Evolutionary conservation across 37 sponge, comb jelly and placozoan species (phyloP), one percentile per base, ranked within the genome.

Genomic region (Halichondria panicea): DNA sequence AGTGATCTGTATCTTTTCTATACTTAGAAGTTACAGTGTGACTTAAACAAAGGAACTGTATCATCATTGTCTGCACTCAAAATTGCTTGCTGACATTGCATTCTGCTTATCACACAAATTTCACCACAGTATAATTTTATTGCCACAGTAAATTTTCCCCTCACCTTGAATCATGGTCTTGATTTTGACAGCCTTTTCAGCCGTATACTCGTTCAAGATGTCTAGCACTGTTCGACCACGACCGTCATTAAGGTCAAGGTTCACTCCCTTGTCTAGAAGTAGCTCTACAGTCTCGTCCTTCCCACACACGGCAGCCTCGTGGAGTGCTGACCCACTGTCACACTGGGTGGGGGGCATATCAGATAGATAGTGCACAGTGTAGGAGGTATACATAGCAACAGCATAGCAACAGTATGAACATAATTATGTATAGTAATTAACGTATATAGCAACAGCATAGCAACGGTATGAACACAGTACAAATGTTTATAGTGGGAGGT

Each of bases 241-340:
- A 15, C 22, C 22, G 53, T 89, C 81, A 58, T 63, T 83, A 18
- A 83, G 44, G 21, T 67, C 63, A 46, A 79, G 21, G 66, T 83
- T 56, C 6, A 73, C 82, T 28, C 82, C 88, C 69, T 79, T 83
- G 33, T 87, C 76, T 34, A 87, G 78, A 9, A 92, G 50, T 45
- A 83, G 63, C 65, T 92, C 45, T 15, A 92, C 92, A 21, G 70
- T 87, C 5, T 92, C 88, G 22, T 28, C 22, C 50, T 86, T 92
- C 38, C 88, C 92, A 82, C 64, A 92, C 24, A 82, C 54, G 8
- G 84, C 84, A 5, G 92, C 92, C 53, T 92, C 92, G 42, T 92
- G 92, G 15, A 92, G 76, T 2, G 83, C 82, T 31, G 88, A 52
- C 9, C 92, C 92, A 8, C 31, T 12, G 27, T 78, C 75, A 46